These are phyloP conservation scores for Lasioglossum malachurum DNA, from an alignment of 2,888 invertebrate species.

Conservation along the genomic window DNA sequence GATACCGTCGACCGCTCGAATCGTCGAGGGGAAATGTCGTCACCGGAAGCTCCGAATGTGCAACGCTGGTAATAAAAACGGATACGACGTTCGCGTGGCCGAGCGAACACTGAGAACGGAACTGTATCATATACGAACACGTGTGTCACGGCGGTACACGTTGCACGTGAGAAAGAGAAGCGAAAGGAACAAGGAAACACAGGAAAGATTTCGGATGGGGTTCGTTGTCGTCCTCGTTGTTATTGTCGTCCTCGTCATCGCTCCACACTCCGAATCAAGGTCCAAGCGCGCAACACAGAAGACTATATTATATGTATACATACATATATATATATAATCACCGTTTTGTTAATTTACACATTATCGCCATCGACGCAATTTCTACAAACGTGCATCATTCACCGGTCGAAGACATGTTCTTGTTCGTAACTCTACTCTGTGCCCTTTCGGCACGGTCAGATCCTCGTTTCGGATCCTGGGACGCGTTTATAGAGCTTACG, in stretches of 20 bases:
- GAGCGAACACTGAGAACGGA: neutral
- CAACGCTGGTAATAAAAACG: neutral
- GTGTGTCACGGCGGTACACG: neutral
- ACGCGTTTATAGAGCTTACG: slow-evolving; percentile 8
- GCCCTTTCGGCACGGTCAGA: slow-evolving; percentile 46
- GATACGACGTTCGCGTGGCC: neutral
- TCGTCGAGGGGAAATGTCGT: neutral
- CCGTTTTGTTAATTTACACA: slow-evolving; percentile 47
- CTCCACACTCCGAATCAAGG: slow-evolving; percentile 60
- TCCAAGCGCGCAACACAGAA: slow-evolving; percentile 69
- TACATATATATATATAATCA: slow-evolving; percentile 8
- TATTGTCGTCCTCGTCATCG: slow-evolving; percentile 51
- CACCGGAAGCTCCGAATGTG: neutral
- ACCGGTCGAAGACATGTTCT: slow-evolving; percentile 51
- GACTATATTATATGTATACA: slow-evolving; percentile 52
- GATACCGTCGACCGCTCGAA: slow-evolving; percentile 9
- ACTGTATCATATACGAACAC: neutral
- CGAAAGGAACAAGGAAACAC: neutral
- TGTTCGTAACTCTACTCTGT: slow-evolving; percentile 25
- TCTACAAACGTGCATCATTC: slow-evolving; percentile 51
- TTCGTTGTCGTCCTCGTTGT: slow-evolving; percentile 51
- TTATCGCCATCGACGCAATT: slow-evolving; percentile 48
- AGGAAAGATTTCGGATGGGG: slow-evolving; percentile 15
- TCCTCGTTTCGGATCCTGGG: slow-evolving; percentile 23
- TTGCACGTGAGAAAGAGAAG: neutral